Evolutionary conservation across 2,888 invertebrate species (phyloP).

Genomic region (Ectemnius continuus): DNA sequence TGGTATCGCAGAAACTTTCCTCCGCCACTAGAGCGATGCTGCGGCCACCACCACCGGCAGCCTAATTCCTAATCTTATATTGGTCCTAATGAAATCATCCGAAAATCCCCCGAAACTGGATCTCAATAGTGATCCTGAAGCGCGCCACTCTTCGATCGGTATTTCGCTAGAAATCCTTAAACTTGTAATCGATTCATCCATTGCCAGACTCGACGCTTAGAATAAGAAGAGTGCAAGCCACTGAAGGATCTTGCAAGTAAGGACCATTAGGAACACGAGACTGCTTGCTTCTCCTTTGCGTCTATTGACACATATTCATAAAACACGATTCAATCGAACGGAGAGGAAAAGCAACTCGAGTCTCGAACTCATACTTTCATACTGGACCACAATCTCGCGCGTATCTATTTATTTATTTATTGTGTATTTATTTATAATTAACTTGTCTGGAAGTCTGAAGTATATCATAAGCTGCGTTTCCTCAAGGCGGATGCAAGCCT

Average conservation of each 20-base stretch:
- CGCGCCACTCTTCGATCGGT: background rate
- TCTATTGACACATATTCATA: background rate
- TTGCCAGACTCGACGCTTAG: too few species aligned
- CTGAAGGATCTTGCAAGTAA: background rate
- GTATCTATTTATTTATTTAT: constrained; percentile 54
- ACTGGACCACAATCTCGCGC: constrained; percentile 36
- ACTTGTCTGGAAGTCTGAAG: constrained; percentile 40
- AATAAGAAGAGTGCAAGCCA: background rate
- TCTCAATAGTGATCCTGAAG: background rate
- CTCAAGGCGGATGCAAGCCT: constrained; percentile 1
- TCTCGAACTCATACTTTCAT: constrained; percentile 21
- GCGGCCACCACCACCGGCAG: constrained; percentile 78
- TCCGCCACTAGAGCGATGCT: constrained; percentile 82
- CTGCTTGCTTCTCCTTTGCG: background rate
- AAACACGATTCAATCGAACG: constrained; percentile 4
- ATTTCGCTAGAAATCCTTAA: background rate
- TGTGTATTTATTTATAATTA: constrained; percentile 46
- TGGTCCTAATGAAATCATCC: constrained; percentile 22
- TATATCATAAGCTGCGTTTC: constrained; percentile 14
- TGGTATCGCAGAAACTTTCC: constrained; percentile 89
- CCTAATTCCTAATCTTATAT: background rate
- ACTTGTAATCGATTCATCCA: background rate
- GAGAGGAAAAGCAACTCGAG: background rate
- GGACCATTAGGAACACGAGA: background rate
- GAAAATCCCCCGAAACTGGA: constrained; percentile 3